Conservation (phyloP, 1,140 invertebrate genomes). For the Paramacrobiotus metropolitanus region DNA sequence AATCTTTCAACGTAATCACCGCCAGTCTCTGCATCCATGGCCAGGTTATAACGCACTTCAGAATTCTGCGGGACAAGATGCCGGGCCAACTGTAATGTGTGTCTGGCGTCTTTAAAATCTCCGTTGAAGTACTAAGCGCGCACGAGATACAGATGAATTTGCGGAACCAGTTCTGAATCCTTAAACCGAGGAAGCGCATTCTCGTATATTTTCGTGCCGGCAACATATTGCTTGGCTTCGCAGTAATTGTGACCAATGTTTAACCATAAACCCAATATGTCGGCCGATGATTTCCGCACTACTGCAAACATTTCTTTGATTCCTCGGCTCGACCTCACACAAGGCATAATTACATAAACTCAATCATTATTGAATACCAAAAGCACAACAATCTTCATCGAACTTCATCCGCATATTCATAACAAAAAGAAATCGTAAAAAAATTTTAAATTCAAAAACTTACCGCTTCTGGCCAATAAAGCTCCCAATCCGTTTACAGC, state of each 20-base stretch:
- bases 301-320: constrained; percentile 85
- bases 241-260: constrained; percentile 99
- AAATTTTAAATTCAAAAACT: too few species aligned
- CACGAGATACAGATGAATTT: constrained; percentile 70
- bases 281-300: constrained; percentile 77
- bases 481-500: constrained; percentile 88
- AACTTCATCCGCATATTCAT: too few species aligned
- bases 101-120: constrained; percentile 67
- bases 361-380: too few species aligned
- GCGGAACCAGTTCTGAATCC: constrained; percentile 27
- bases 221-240: constrained; percentile 91
- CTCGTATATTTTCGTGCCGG: constrained; percentile 98
- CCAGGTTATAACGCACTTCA: constrained; percentile 77
- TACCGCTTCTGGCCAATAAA: constrained; percentile 48
- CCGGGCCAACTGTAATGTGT: constrained; percentile 53
- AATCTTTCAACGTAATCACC: constrained; percentile 71
- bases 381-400: too few species aligned
- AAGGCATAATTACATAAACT: too few species aligned
- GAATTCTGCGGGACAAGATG: constrained; percentile 78
- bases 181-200: constrained; percentile 96
- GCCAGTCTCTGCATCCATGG: constrained; percentile 75
- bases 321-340: constrained; percentile 68
- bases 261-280: constrained; percentile 96
- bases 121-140: constrained; percentile 75
- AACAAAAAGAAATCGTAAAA: too few species aligned